Conservation (phyloP, 2,888 invertebrate species). For the Yponomeuta malinellus region DNA sequence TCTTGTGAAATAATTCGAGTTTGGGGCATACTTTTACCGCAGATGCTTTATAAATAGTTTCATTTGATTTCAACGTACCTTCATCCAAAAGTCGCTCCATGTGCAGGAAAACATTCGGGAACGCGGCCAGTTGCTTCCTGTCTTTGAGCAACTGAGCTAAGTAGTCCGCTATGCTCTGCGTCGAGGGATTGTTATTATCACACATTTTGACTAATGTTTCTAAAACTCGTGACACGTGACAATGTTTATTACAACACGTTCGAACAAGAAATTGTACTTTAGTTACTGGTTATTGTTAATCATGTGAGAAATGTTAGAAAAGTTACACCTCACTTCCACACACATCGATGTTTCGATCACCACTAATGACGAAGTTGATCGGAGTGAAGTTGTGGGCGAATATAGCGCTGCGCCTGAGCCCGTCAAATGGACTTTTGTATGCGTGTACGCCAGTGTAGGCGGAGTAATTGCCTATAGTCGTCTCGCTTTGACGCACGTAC, state of each 20-base stretch:
- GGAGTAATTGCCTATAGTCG: constrained; percentile 57
- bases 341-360: constrained; percentile 72
- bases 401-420: constrained; percentile 68
- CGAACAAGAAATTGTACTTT: constrained; percentile 63
- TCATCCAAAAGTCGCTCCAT: constrained; percentile 99
- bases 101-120: constrained; percentile 99
- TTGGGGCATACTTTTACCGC: constrained; percentile 36
- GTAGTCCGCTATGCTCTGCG: constrained; percentile 99
- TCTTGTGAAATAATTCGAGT: constrained; percentile 59
- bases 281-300: constrained; percentile 70
- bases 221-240: constrained; percentile 62
- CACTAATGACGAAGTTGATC: constrained; percentile 72
- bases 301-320: constrained; percentile 72
- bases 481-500: constrained; percentile 46
- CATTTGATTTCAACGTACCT: constrained; percentile 81
- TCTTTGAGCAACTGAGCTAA: constrained; percentile 99
- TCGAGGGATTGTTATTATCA: constrained; percentile 81
- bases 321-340: constrained; percentile 74
- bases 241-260: constrained; percentile 64
- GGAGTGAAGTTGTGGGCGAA: constrained; percentile 74
- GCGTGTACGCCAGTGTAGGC: constrained; percentile 72
- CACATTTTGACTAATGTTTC: constrained; percentile 69
- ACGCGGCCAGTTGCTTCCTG: constrained; percentile 99
- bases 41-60: constrained; percentile 45
- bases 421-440: constrained; percentile 64